Conservation (phyloP, 2,888 invertebrate species). For the Encarsia formosa region DNA sequence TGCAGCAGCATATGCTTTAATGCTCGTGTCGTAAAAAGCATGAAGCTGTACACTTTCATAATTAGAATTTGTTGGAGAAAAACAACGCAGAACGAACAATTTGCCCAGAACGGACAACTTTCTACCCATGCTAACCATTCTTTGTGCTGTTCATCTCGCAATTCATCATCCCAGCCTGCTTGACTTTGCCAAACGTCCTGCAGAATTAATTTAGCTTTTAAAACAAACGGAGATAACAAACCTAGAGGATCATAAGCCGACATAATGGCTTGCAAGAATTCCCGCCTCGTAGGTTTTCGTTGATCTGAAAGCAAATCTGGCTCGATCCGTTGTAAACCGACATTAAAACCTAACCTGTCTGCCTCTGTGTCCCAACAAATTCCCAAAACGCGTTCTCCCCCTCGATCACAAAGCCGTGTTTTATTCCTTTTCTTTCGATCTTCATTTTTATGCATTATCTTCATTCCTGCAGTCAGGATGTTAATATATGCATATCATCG, state of each 20-base stretch:
- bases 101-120: background rate
- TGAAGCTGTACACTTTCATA: background rate
- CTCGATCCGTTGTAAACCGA: background rate
- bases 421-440: too few species aligned
- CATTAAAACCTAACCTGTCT: background rate
- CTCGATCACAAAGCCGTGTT: too few species aligned
- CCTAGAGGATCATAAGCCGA: constrained; percentile 36
- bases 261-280: constrained; percentile 25
- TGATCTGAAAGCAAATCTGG: background rate
- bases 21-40: background rate
- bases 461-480: background rate
- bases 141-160: background rate
- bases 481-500: constrained; percentile 14
- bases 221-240: constrained; percentile 26
- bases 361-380: background rate
- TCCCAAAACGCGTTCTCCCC: background rate
- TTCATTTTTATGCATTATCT: too few species aligned
- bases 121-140: background rate
- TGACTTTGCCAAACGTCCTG: constrained; percentile 29
- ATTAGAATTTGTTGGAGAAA: background rate
- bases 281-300: constrained; percentile 1
- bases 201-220: constrained; percentile 29
- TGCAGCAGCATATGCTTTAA: background rate
- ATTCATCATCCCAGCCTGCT: constrained; percentile 25
- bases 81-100: background rate